These are phyloP conservation scores for Heteromormyrus szaboi DNA, from an alignment of 2,797 vertebrate genomes.

Conservation along the genomic window DNA sequence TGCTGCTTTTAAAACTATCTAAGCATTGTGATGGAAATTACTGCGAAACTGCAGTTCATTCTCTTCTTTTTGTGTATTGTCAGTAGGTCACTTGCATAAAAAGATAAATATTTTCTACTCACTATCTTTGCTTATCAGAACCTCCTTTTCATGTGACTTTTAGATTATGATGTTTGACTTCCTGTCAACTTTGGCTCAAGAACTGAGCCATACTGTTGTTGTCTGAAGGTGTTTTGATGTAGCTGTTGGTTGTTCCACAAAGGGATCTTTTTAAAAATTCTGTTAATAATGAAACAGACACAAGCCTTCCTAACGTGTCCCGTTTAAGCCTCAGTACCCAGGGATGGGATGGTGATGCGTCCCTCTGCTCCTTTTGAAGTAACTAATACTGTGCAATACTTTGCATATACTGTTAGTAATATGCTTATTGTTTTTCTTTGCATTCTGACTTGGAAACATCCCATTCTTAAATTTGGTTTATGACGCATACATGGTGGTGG, in stretches of 20 bases:
- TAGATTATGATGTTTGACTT: slow-evolving; percentile 10
- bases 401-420: not conserved
- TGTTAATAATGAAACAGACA: slow-evolving; percentile 13
- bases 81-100: not conserved
- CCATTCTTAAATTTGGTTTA: not conserved
- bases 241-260: not conserved
- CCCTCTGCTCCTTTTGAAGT: not conserved
- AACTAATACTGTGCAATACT: not conserved
- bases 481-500: not conserved
- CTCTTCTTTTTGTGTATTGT: not conserved
- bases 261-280: not conserved
- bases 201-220: not conserved
- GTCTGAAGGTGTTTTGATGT: not conserved
- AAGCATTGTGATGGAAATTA: not conserved
- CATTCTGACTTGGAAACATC: not conserved
- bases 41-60: not conserved
- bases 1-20: not conserved
- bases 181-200: not conserved
- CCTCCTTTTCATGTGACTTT: not conserved
- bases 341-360: not conserved
- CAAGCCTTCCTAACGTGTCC: not conserved
- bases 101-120: slow-evolving; percentile 4
- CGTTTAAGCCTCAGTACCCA: not conserved
- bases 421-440: not conserved
- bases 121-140: not conserved